Conservation (phyloP, 1,140 invertebrate genomes). For the Chionoecetes opilio region DNA sequence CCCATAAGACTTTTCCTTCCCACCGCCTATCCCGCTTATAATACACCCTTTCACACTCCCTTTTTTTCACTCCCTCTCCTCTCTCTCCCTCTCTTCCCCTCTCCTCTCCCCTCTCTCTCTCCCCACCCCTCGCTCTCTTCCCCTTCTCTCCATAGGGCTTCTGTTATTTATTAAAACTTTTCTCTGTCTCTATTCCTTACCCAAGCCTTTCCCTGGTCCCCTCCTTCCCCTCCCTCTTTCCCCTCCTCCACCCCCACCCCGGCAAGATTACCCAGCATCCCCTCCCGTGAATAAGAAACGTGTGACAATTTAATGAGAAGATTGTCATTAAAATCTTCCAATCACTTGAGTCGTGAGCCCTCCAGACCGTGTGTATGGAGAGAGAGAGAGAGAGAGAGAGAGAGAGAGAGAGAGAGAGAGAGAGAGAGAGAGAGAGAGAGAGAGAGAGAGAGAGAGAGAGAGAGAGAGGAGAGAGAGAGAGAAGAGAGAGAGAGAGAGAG, state of each 20-base stretch:
- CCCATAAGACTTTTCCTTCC: too few species aligned
- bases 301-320: slow-evolving; percentile 63
- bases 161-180: too few species aligned
- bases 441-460: neutral
- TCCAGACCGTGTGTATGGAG: neutral
- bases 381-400: neutral
- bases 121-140: too few species aligned
- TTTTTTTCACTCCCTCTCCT: neutral
- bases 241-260: too few species aligned
- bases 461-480: neutral
- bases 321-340: slow-evolving; percentile 62
- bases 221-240: slow-evolving; percentile 38
- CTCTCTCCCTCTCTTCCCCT: neutral
- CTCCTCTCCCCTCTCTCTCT: too few species aligned
- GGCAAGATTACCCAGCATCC: neutral
- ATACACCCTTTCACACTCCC: neutral
- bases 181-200: too few species aligned
- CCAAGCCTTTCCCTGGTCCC: neutral
- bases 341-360: neutral
- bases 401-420: neutral
- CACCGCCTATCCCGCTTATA: neutral
- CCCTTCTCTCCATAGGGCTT: too few species aligned
- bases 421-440: neutral
- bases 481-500: neutral
- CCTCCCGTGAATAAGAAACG: slow-evolving; percentile 42